Conservation (phyloP, 2,888 invertebrate genomes). For the Patella ulyssiponensis region DNA sequence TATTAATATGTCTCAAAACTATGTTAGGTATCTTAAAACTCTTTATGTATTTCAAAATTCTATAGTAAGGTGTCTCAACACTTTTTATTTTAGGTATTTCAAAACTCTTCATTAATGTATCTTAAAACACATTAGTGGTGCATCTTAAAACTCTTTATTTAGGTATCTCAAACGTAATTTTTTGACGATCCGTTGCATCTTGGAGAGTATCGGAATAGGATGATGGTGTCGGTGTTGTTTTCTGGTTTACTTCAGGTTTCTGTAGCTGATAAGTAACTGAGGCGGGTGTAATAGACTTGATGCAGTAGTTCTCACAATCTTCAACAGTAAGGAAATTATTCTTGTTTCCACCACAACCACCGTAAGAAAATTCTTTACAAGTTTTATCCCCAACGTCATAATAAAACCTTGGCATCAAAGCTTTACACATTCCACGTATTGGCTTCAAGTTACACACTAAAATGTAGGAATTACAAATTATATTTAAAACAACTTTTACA, state of each 20-base stretch:
- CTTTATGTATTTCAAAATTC: no score
- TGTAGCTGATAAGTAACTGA: neutral
- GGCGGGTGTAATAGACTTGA: neutral
- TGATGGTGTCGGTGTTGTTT: neutral
- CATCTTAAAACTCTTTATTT: no score
- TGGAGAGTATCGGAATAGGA: neutral
- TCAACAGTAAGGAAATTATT: neutral
- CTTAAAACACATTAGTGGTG: no score
- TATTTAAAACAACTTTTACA: no score
- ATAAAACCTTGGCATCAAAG: neutral
- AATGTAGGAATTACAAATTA: neutral
- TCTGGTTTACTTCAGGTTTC: neutral
- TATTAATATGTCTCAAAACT: no score
- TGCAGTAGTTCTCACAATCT: neutral
- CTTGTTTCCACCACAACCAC: constrained; percentile 3
- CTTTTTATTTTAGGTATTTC: no score
- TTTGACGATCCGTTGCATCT: neutral
- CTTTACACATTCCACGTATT: neutral
- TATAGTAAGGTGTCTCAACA: no score
- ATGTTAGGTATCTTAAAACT: no score
- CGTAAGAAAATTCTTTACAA: neutral
- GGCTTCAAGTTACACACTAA: neutral
- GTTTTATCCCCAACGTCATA: neutral
- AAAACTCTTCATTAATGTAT: no score
- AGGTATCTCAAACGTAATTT: no score